Evolutionary conservation across 2,888 invertebrate genomes (phyloP), one percentile per base, ranked within the genome.

Genomic region (Linnaemya tessellans): DNA sequence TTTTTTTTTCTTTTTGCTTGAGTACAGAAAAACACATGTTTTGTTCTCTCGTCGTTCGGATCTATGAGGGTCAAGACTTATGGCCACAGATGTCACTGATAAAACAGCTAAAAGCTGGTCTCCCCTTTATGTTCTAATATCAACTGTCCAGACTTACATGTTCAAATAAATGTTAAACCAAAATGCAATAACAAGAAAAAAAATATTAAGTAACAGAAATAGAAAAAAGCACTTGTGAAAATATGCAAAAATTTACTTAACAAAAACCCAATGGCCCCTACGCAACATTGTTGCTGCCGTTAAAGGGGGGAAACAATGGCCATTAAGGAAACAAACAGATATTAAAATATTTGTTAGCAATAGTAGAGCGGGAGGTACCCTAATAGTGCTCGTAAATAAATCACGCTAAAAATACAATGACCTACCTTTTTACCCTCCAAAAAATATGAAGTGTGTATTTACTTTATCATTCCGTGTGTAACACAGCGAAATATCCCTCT

Each of bases 21-120:
- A 5, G 7, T 15, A 35, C 5, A n/a, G 15, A 8, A 56, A 46
- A 84, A 81, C 78, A 84, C 64, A 78, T 81, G 84, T 84, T 81
- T 43, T 84, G 56, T 56, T 49, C 38, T 62, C 46, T 30, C 62
- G 46, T 68, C 11, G n/a, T n/a, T n/a, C 35, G 30, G n/a, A 35
- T 58, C 64, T 18, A 85, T 79, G 78, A 85, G 84, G 84, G 84
- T 85, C 84, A 85, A 85, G 84, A 85, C 84, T 85, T 85, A 79
- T 85, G 81, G 81, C 78, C 78, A 79, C 49, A 78, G 84, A 85
- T 85, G 81, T 85, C 84, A 78, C 35, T 20, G 84, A 85, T 85
- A 85, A 85, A 56, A 58, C 49, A 77, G 41, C 64, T 43, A 49
- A 9, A 82, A 43, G 49, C 79, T 74, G 46, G 46, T 9, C 56